Percentiles rank a stretch among this genome's conserved stretches.
Evolutionary conservation across 1,140 invertebrate species (phyloP).

Genomic region (Schlechtendalia chinensis): DNA sequence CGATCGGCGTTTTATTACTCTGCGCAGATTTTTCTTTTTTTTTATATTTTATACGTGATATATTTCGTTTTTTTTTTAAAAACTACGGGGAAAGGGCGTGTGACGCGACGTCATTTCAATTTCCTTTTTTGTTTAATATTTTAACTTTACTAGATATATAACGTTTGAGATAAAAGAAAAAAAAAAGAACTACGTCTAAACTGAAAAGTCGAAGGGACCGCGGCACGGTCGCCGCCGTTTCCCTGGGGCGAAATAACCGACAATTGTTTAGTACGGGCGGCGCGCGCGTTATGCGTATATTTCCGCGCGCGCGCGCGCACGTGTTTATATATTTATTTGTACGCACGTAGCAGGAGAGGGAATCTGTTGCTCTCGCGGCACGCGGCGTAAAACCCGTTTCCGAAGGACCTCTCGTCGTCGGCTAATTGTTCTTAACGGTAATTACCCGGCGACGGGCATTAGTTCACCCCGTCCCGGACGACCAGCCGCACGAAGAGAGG

Average conservation of each 20-base stretch:
- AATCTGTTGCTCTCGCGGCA: conserved; percentile 42
- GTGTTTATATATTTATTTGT: too few species aligned
- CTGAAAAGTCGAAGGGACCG: conserved; percentile 34
- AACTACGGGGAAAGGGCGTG: too few species aligned
- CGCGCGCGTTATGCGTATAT: not conserved
- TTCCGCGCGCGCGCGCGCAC: not conserved
- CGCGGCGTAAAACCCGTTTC: conserved; percentile 31
- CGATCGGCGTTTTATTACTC: too few species aligned
- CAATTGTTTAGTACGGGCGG: conserved; percentile 34
- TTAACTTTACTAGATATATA: too few species aligned
- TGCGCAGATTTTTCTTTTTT: too few species aligned
- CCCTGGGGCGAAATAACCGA: conserved; percentile 37
- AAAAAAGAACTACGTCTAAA: not conserved
- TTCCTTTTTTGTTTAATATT: conserved; percentile 2
- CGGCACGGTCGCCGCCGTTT: not conserved
- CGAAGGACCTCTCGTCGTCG: conserved; percentile 35
- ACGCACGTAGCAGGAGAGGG: too few species aligned
- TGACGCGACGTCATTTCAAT: conserved; percentile 8
- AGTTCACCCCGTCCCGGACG: conserved; percentile 4
- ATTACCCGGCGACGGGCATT: conserved; percentile 40
- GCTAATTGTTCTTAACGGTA: conserved; percentile 45
- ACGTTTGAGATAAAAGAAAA: conserved; percentile 34
- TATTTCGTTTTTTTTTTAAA: too few species aligned
- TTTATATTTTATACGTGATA: too few species aligned
- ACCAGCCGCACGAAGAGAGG: not conserved